These are phyloP conservation scores for Rhabdophis nuchalis DNA, from an alignment of 2,797 vertebrate species.

Conservation along the genomic window DNA sequence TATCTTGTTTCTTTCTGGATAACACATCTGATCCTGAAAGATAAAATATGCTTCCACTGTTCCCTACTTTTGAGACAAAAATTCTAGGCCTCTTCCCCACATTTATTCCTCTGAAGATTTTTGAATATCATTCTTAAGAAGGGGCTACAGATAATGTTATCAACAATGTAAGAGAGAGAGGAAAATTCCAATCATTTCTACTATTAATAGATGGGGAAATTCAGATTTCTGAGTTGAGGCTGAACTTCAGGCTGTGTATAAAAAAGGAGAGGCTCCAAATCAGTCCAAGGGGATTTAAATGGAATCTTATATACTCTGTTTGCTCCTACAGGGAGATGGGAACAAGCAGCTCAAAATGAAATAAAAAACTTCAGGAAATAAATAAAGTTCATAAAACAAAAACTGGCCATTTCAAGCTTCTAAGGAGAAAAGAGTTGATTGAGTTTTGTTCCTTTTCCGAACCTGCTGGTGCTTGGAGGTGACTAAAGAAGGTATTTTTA, in stretches of 20 bases:
- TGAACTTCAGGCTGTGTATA: not conserved
- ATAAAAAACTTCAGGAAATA: not conserved
- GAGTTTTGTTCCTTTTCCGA: not conserved
- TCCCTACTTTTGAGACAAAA: not conserved
- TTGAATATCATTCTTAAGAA: not conserved
- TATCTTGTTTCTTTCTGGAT: not conserved
- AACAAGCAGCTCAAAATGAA: not conserved
- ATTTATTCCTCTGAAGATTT: not conserved
- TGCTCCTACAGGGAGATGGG: not conserved
- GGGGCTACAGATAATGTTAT: not conserved
- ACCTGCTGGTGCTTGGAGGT: not conserved
- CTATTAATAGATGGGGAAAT: not conserved
- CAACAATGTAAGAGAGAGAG: not conserved
- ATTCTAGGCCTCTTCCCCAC: not conserved
- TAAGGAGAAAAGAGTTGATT: not conserved
- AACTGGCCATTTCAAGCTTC: not conserved
- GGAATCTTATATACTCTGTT: not conserved
- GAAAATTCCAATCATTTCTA: not conserved
- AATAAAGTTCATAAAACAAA: not conserved
- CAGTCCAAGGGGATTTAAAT: not conserved
- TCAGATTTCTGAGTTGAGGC: not conserved
- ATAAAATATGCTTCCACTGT: not conserved
- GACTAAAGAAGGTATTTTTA: conserved; percentile 9
- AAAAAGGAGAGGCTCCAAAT: not conserved
- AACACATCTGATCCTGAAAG: not conserved